Percentiles rank a stretch among this genome's conserved stretches.
phyloP scores from a whole-genome alignment of 2,888 invertebrate genomes.

The Leptarthrus brevirostris region DNA sequence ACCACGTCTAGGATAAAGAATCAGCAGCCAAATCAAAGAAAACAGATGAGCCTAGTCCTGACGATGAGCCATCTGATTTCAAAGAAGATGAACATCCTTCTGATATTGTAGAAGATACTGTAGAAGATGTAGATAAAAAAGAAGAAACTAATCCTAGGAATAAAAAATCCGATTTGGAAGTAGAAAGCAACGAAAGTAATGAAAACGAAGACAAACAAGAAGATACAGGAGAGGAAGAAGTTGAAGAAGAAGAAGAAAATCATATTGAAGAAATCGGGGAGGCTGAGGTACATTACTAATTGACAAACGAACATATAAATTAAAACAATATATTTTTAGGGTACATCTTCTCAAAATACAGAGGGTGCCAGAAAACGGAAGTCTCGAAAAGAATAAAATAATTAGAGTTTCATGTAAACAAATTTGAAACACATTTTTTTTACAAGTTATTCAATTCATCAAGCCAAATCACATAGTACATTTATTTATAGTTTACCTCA shows the following conservation, averaged over 20 bases:
- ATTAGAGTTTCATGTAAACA: not conserved
- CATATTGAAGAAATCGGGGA: not conserved
- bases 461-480: slow-evolving; percentile 22
- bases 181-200: slow-evolving; percentile 56
- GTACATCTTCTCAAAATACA: not conserved
- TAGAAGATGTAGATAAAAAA: slow-evolving; percentile 8
- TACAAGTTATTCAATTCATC: not conserved
- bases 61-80: slow-evolving; percentile 65
- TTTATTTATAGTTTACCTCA: slow-evolving; percentile 8
- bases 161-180: slow-evolving; percentile 67
- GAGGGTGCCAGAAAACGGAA: slow-evolving; percentile 25
- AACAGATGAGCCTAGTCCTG: slow-evolving; percentile 76
- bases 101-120: slow-evolving; percentile 31
- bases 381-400: slow-evolving; percentile 16
- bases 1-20: slow-evolving; percentile 61
- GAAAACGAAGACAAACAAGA: slow-evolving; percentile 54
- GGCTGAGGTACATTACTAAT: not conserved
- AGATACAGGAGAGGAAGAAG: slow-evolving; percentile 1
- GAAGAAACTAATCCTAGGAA: slow-evolving; percentile 61
- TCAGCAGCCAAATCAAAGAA: slow-evolving; percentile 74
- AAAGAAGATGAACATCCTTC: slow-evolving; percentile 58
- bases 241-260: slow-evolving; percentile 4
- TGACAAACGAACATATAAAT: not conserved
- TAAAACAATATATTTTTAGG: not conserved
- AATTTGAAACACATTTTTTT: not conserved